A percentile compares a stretch with the other conserved stretches of the same genome.
These are phyloP conservation scores for Rhysida immarginata DNA, from an alignment of 1,140 invertebrate genomes.

Conservation along the genomic window DNA sequence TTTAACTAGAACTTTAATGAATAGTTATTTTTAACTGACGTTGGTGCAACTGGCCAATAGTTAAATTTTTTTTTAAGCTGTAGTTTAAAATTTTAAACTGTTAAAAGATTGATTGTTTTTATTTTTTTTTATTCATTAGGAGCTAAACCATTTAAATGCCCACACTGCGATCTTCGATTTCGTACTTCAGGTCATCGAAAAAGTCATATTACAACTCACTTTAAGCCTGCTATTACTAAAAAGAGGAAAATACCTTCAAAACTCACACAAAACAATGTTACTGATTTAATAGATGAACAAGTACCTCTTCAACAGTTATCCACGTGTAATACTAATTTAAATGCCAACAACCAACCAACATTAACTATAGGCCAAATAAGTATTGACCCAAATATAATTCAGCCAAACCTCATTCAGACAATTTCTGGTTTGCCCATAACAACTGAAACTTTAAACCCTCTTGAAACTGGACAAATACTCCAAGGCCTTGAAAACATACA, in stretches of 20 bases:
- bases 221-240: conserved; percentile 23
- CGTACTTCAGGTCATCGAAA: conserved; percentile 36
- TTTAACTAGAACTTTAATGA: too few species aligned
- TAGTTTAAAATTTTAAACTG: conserved; percentile 1
- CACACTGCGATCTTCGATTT: conserved; percentile 44
- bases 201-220: conserved; percentile 31
- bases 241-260: neutral
- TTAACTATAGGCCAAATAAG: conserved; percentile 6
- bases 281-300: neutral
- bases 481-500: conserved; percentile 25
- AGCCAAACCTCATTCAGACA: neutral
- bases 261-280: conserved; percentile 10
- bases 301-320: neutral
- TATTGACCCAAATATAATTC: neutral
- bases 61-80: conserved; percentile 12
- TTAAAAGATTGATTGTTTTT: too few species aligned
- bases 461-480: conserved; percentile 9
- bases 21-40: too few species aligned
- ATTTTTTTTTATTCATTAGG: conserved; percentile 28
- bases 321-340: neutral
- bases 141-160: conserved; percentile 48
- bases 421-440: neutral
- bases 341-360: conserved; percentile 1
- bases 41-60: too few species aligned
- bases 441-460: neutral